phyloP scores from a whole-genome alignment of 2,888 invertebrate species.

The Pseudanteris insignis region DNA sequence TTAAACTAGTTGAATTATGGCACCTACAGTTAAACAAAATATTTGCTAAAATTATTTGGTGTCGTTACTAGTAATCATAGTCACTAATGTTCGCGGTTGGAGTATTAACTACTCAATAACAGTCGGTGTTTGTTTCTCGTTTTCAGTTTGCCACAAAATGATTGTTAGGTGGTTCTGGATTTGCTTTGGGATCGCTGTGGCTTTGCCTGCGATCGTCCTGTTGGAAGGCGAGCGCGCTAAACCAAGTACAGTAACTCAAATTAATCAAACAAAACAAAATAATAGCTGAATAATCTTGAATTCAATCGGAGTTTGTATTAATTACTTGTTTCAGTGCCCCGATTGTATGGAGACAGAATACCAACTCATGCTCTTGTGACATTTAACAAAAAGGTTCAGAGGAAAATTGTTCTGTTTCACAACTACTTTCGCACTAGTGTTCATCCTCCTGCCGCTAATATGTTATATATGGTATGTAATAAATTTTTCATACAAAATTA shows the following conservation, averaged over 20 bases:
- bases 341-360: slow-evolving; percentile 70
- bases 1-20: background rate
- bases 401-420: slow-evolving; percentile 79
- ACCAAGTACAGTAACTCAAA: slow-evolving; percentile 53
- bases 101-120: no score
- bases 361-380: slow-evolving; percentile 71
- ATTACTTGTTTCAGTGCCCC: slow-evolving; percentile 67
- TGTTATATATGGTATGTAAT: slow-evolving; percentile 80
- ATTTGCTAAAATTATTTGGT: no score
- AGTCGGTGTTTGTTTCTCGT: background rate
- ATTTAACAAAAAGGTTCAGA: slow-evolving; percentile 71
- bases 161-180: slow-evolving; percentile 57
- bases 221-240: slow-evolving; percentile 57
- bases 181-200: slow-evolving; percentile 52
- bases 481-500: no score
- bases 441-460: slow-evolving; percentile 79
- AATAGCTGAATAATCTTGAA: background rate
- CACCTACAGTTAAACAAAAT: background rate
- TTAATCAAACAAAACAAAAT: no score
- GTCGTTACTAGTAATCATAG: no score
- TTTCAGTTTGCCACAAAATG: slow-evolving; percentile 42
- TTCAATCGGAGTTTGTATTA: no score
- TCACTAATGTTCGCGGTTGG: no score
- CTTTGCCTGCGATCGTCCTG: slow-evolving; percentile 55
- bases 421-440: slow-evolving; percentile 82